Evolutionary conservation across 64 coral and sea anemone genomes (phyloP).

Genomic region (Anthopleura sola): DNA sequence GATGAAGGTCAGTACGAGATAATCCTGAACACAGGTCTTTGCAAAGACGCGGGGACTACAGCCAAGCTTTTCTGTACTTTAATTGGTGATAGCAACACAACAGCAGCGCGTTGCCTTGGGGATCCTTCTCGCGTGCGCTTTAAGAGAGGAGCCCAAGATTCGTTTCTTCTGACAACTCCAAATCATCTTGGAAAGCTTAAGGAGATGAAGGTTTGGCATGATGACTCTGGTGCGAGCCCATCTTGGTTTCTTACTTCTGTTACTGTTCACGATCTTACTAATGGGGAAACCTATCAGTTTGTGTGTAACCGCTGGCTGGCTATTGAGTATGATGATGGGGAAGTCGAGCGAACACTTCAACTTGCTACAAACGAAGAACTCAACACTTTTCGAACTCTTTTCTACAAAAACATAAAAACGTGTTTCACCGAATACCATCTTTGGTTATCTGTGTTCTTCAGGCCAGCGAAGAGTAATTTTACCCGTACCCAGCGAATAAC

Average conservation of each 20-base stretch:
- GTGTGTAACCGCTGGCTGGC: slow-evolving; percentile 34
- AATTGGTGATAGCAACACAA: neutral
- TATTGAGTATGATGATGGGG: slow-evolving; percentile 17
- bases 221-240: neutral
- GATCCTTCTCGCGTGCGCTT: slow-evolving; percentile 13
- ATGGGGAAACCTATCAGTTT: neutral
- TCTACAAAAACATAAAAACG: neutral
- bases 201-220: slow-evolving; percentile 26
- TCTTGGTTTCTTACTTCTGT: slow-evolving; percentile 21
- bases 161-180: neutral
- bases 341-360: neutral
- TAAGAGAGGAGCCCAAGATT: slow-evolving; percentile 18
- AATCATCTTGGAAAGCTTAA: neutral
- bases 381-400: neutral
- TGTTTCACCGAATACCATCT: slow-evolving; percentile 14
- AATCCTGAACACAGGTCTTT: slow-evolving; percentile 6
- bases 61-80: slow-evolving; percentile 5
- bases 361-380: slow-evolving; percentile 4
- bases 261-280: neutral
- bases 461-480: slow-evolving; percentile 23
- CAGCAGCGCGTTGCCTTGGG: neutral
- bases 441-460: slow-evolving; percentile 35
- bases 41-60: slow-evolving; percentile 19
- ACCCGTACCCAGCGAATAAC: slow-evolving; percentile 29
- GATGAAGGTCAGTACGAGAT: slow-evolving; percentile 24